phyloP scores from a whole-genome alignment of 2,888 invertebrate genomes.

The Drosophila kuntzei region DNA sequence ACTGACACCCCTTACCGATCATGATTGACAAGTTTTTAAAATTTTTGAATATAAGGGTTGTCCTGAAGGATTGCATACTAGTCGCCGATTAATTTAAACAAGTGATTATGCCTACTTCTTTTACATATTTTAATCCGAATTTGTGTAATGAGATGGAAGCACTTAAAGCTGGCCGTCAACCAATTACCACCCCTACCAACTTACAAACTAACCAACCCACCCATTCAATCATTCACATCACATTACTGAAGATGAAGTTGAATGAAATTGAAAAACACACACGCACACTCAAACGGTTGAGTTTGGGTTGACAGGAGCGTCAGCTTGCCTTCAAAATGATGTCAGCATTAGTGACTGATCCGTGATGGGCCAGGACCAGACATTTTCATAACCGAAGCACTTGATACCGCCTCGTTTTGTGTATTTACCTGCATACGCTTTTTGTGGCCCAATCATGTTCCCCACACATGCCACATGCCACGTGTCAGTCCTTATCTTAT shows the following conservation, averaged over 20 bases:
- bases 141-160: slow-evolving; percentile 76
- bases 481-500: slow-evolving; percentile 72
- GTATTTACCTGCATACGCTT: slow-evolving; percentile 34
- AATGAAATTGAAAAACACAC: slow-evolving; percentile 68
- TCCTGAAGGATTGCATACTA: neutral
- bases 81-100: slow-evolving; percentile 13
- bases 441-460: slow-evolving; percentile 51
- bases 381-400: slow-evolving; percentile 68
- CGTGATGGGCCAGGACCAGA: slow-evolving; percentile 54
- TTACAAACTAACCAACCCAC: slow-evolving; percentile 1
- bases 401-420: slow-evolving; percentile 52
- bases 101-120: slow-evolving; percentile 33
- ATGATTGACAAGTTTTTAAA: neutral
- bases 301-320: slow-evolving; percentile 62
- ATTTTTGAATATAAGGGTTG: neutral
- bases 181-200: slow-evolving; percentile 32
- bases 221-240: slow-evolving; percentile 22
- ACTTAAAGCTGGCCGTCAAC: slow-evolving; percentile 58
- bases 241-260: slow-evolving; percentile 44
- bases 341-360: slow-evolving; percentile 78
- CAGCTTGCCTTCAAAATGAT: slow-evolving; percentile 73
- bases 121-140: slow-evolving; percentile 68
- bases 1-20: neutral
- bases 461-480: slow-evolving; percentile 56
- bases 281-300: slow-evolving; percentile 2